These are phyloP conservation scores for Tethea ocularis DNA, from an alignment of 2,888 invertebrate genomes.

Conservation along the genomic window DNA sequence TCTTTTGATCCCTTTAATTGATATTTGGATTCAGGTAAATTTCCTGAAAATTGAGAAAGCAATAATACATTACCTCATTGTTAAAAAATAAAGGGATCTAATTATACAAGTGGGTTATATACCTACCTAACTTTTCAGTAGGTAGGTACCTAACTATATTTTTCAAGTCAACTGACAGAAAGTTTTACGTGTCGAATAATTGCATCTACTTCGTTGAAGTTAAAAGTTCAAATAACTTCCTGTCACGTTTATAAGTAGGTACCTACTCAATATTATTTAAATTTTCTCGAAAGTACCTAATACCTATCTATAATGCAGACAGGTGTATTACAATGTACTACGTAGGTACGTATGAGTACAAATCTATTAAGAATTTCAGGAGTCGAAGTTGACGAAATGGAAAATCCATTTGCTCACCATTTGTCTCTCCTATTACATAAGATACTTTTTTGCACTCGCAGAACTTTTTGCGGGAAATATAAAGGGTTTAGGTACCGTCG, in stretches of 20 bases:
- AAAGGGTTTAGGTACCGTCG: conserved; percentile 57
- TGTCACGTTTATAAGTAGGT: background rate
- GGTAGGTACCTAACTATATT: too few relatives aligned
- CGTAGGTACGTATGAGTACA: background rate
- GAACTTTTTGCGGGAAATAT: conserved; percentile 55
- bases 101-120: background rate
- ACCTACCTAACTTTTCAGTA: too few relatives aligned
- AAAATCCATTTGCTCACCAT: conserved; percentile 54
- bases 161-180: background rate
- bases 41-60: conserved; percentile 23
- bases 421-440: conserved; percentile 50
- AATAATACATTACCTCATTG: conserved; percentile 5
- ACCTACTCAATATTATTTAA: background rate
- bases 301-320: background rate
- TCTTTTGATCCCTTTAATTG: conserved; percentile 61
- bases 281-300: background rate
- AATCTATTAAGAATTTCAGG: conserved; percentile 33
- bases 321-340: too few relatives aligned
- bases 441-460: conserved; percentile 48
- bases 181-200: background rate
- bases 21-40: conserved; percentile 49
- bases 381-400: conserved; percentile 37
- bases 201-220: background rate
- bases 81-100: background rate
- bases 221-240: background rate